phyloP scores from a whole-genome alignment of 2,888 invertebrate genomes.

The Carpatolechia fugitivella region DNA sequence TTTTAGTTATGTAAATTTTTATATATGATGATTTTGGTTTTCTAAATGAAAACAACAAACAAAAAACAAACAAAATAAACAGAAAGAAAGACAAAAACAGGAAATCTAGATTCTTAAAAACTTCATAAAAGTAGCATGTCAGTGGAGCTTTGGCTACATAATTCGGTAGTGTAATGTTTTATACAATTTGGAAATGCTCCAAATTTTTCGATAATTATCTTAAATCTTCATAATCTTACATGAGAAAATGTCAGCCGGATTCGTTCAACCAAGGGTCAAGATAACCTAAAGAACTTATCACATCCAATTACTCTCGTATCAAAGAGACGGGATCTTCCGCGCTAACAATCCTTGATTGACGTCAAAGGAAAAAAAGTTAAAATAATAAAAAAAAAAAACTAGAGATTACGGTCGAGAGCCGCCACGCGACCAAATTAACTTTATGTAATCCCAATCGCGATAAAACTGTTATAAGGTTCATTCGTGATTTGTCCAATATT shows the following conservation, averaged over 20 bases:
- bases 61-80: too few species aligned
- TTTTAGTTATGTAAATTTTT: too few species aligned
- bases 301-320: slow-evolving; percentile 28
- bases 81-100: too few species aligned
- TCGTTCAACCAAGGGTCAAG: slow-evolving; percentile 6
- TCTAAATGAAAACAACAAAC: too few species aligned
- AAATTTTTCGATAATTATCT: too few species aligned
- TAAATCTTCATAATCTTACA: not conserved
- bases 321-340: slow-evolving; percentile 43
- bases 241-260: not conserved
- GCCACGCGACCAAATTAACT: slow-evolving; percentile 76
- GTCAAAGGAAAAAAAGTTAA: slow-evolving; percentile 26
- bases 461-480: slow-evolving; percentile 1
- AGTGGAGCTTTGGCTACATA: too few species aligned
- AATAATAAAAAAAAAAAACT: slow-evolving; percentile 33
- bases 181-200: too few species aligned
- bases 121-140: too few species aligned
- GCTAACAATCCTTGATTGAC: slow-evolving; percentile 50
- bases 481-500: not conserved
- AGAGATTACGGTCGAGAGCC: slow-evolving; percentile 40
- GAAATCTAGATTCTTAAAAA: too few species aligned
- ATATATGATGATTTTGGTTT: too few species aligned
- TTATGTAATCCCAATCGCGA: slow-evolving; percentile 49
- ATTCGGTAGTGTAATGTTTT: too few species aligned
- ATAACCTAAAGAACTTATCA: slow-evolving; percentile 25